Evolutionary conservation across 2,113 vertebrate genomes (phyloP), one percentile per base, ranked within the genome.

Genomic region (Sialia sialis): DNA sequence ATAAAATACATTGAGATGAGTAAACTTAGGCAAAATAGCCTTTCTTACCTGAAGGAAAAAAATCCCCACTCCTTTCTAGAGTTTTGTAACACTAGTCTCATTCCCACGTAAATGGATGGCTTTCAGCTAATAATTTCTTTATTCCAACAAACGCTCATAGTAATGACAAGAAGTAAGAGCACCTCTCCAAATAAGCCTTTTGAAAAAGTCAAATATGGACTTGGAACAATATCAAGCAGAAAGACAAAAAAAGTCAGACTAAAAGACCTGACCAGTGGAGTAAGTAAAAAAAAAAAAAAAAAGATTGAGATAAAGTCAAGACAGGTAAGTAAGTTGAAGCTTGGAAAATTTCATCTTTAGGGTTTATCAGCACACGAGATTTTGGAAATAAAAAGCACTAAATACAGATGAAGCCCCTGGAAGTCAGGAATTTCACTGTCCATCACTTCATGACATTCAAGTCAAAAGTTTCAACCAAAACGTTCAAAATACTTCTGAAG

Each of bases 211-310:
- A 59, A 64, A 68, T 56, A 52, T 1, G 2, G 38, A 41, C 43
- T 54, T 43, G 32, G 22, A 80, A 79, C 8, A 80, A 74, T 46
- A 74, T 10, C 34, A 78, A 30, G 17, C 10, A 93, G 27, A 54
- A 78, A 39, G 1, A 36, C 2, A 54, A 58, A 62, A 34, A 59
- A 43, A 39, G 18, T 26, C 29, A 36, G 19, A 68, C 10, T 38
- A 72, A 7, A 15, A 58, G 10, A 63, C 0, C 0, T 0, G 1
- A 39, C 29, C 11, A 34, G 13, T 8, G 6, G 14, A 44, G 2
- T 5, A 5, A 34, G 4, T 4, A 17, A 46, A 58, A 27, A 27
- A 46, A 1, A 18, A 30, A 16, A 5, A 39, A 39, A 11, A 10
- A 41, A 11, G 10, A 36, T 2, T 76, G 14, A 84, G 11, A 69